phyloP scores from a whole-genome alignment of 2,888 invertebrate species.

The Heliconius sara region DNA sequence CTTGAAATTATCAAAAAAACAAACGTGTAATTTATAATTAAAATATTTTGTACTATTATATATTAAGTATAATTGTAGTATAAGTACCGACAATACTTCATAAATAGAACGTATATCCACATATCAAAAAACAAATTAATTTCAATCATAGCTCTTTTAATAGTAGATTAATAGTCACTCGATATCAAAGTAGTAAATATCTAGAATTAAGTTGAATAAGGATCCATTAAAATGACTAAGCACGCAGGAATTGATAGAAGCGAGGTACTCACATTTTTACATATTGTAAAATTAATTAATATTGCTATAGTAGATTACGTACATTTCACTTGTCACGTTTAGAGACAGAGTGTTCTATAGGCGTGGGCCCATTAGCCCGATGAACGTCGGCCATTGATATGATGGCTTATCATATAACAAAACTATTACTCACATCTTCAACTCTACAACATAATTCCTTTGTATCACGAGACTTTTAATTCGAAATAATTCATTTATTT shows the following conservation, averaged over 20 bases:
- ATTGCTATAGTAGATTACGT: slow-evolving; percentile 9
- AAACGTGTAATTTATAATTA: too few relatives aligned
- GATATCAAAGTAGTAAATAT: not conserved
- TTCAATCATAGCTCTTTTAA: not conserved
- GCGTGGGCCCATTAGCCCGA: slow-evolving; percentile 53
- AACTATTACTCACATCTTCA: slow-evolving; percentile 45
- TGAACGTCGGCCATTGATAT: slow-evolving; percentile 52
- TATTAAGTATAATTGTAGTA: too few relatives aligned
- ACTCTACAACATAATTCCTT: slow-evolving; percentile 15
- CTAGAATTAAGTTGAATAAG: slow-evolving; percentile 2
- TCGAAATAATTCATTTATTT: not conserved
- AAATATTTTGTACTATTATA: too few relatives aligned
- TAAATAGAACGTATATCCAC: too few relatives aligned
- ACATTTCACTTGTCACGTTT: slow-evolving; percentile 29
- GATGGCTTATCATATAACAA: slow-evolving; percentile 50
- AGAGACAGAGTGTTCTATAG: slow-evolving; percentile 44
- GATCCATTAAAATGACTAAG: slow-evolving; percentile 7
- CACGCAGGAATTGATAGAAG: not conserved
- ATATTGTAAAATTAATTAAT: slow-evolving; percentile 28
- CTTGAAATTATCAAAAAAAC: too few relatives aligned
- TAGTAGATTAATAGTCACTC: not conserved
- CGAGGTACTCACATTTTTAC: slow-evolving; percentile 8
- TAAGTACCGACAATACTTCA: too few relatives aligned
- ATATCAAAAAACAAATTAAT: not conserved
- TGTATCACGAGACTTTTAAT: slow-evolving; percentile 12